phyloP scores from a whole-genome alignment of 1,140 invertebrate genomes.

The Idris sp. region DNA sequence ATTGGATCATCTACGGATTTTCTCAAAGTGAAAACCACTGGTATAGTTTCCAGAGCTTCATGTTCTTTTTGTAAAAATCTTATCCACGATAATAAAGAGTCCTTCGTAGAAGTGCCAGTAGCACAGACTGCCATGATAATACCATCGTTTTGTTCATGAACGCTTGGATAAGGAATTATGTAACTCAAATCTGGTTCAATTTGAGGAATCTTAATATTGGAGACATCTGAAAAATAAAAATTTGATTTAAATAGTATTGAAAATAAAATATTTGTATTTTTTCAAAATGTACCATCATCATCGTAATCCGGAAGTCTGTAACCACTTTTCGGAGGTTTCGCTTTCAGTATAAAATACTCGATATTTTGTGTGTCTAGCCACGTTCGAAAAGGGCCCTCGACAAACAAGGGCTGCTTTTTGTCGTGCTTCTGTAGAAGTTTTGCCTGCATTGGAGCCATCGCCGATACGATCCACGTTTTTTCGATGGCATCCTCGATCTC shows the following conservation, averaged over 20 bases:
- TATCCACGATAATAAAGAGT: conserved; percentile 96
- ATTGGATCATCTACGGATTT: conserved; percentile 26
- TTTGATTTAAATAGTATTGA: too few species aligned
- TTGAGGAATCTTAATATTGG: conserved; percentile 81
- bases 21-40: conserved; percentile 86
- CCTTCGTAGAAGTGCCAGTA: conserved; percentile 92
- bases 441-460: conserved; percentile 88
- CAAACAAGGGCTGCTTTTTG: conserved; percentile 84
- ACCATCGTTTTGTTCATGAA: conserved; percentile 97
- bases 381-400: conserved; percentile 92
- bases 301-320: conserved; percentile 72
- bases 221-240: conserved; percentile 81
- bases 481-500: conserved; percentile 88
- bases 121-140: conserved; percentile 91
- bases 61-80: conserved; percentile 89
- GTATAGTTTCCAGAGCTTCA: conserved; percentile 84
- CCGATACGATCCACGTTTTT: conserved; percentile 96
- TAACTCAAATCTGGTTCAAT: conserved; percentile 74
- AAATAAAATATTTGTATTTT: too few species aligned
- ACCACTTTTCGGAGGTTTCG: conserved; percentile 77
- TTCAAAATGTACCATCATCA: conserved; percentile 81
- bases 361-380: conserved; percentile 87
- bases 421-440: conserved; percentile 85
- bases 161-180: conserved; percentile 78
- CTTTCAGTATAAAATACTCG: conserved; percentile 91